Percentiles rank a stretch among this genome's conserved stretches.
Evolutionary conservation across 2,797 vertebrate species (phyloP).

Genomic region (Myoxocephalus aenaeus): DNA sequence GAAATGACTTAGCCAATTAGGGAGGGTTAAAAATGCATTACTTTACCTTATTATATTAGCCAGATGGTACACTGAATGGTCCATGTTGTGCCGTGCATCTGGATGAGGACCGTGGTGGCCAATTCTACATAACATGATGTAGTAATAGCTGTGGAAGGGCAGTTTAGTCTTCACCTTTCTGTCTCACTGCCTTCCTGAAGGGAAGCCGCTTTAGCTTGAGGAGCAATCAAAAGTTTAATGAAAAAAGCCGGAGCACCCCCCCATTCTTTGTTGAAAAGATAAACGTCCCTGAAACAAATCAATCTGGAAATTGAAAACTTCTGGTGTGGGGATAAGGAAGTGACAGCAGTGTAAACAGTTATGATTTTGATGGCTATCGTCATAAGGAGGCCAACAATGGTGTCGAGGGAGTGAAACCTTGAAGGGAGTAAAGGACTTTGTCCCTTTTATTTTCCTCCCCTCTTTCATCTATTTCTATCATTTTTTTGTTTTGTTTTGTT

Average conservation of each 20-base stretch:
- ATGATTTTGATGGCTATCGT: conserved; percentile 82
- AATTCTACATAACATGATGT: conserved; percentile 77
- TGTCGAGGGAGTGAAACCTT: conserved; percentile 62
- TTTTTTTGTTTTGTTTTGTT: conserved; percentile 74
- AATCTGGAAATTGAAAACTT: conserved; percentile 83
- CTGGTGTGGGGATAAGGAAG: conserved; percentile 70
- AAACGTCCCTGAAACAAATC: conserved; percentile 79
- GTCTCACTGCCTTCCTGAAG: conserved; percentile 56
- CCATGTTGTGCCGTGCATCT: conserved; percentile 84
- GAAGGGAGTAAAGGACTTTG: conserved; percentile 63
- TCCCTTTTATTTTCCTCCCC: conserved; percentile 50
- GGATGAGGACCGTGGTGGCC: conserved; percentile 84
- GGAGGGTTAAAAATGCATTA: conserved; percentile 97
- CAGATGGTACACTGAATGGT: conserved; percentile 88
- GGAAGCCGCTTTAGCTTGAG: conserved; percentile 70
- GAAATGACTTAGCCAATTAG: conserved; percentile 96
- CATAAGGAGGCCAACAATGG: conserved; percentile 60
- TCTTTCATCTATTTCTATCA: conserved; percentile 78
- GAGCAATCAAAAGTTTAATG: conserved; percentile 79
- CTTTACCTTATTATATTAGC: conserved; percentile 91
- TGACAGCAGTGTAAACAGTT: conserved; percentile 78
- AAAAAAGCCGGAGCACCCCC: conserved; percentile 53
- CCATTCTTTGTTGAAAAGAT: conserved; percentile 70
- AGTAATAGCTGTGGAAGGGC: conserved; percentile 66
- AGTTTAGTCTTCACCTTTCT: conserved; percentile 63